These are phyloP conservation scores for Lycaena phlaeas DNA, from an alignment of 2,888 invertebrate species.

Conservation along the genomic window DNA sequence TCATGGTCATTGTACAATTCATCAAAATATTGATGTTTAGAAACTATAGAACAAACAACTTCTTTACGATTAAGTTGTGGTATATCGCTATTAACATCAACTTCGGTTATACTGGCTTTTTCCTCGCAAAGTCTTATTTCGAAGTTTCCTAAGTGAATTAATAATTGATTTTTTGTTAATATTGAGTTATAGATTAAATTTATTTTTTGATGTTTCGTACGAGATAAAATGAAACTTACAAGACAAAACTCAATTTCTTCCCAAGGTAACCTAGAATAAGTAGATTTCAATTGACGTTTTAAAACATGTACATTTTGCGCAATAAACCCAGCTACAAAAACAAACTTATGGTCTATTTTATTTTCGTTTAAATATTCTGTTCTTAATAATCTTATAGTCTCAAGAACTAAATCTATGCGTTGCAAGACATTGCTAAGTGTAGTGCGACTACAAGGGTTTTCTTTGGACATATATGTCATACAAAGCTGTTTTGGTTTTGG, in stretches of 20 bases:
- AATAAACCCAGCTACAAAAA: not conserved
- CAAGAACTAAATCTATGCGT: not conserved
- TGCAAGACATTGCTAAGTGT: not conserved
- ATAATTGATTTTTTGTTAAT: not conserved
- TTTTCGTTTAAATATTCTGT: not conserved
- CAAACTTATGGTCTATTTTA: not conserved
- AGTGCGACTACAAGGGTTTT: too few species aligned
- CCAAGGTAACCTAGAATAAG: not conserved
- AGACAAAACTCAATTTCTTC: constrained; percentile 6
- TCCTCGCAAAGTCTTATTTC: not conserved
- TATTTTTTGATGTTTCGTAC: not conserved
- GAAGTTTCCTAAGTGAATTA: not conserved
- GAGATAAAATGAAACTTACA: not conserved
- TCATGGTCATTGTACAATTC: not conserved
- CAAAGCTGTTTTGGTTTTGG: not conserved
- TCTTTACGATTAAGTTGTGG: not conserved
- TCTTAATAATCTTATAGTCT: not conserved
- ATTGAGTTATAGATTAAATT: not conserved
- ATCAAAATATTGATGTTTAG: not conserved
- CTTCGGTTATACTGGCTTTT: not conserved
- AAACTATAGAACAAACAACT: not conserved
- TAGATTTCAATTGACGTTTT: not conserved
- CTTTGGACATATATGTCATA: not conserved
- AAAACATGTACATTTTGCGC: constrained; percentile 1
- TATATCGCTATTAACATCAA: not conserved